Base-by-base conservation (phyloP, 2,888 invertebrate genomes). In the Mythimna ferrago region DNA sequence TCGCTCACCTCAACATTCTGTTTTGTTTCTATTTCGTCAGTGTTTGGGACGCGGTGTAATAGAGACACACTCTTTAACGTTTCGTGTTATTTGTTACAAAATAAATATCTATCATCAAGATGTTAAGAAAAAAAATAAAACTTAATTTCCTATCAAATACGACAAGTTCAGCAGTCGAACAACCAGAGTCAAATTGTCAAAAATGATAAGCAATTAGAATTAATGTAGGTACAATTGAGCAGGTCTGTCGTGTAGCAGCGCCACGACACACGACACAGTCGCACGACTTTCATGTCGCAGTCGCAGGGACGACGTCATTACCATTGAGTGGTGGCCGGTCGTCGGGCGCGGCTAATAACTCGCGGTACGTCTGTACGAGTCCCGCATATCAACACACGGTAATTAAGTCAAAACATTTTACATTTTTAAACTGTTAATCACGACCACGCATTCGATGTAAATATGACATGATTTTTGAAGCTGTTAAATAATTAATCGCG, bases 311-410 rank as follows among this genome's bases (percentile, higher is more conserved):
- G 63, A 61, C 70, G 78, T 62, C 64, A 72, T 76, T 65, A 76
- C 58, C 72, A 71, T 73, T 61, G 67, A 70, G 53, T 58, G 61
- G 41, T 61, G 32, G 41, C 58, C 58, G 61, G 41, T 61, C 38
- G 35, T 58, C 57, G 62, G 38, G 83, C 79, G 66, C 82, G 84
- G 82, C 88, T 92, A 91, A 91, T 91, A 89, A 89, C 82, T 73
- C 91, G 91, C 83, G 51, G 51, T 53, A 53, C 51, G 19, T 6
- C 86, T 77, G 81, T 81, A 81, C 89, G 89, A 90, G 89, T 86
- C 87, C 88, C 81, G 92, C 89, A 93, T 93, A 90, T 89, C 90
- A 92, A 93, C 90, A 88, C 78, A 81, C 80, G 76, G 86, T 90
- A 91, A 93, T 94, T 92, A 92, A 89, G 86, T 85, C 86, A 66